Conservation (phyloP, 2,888 invertebrate species). For the Platypus cylindrus region DNA sequence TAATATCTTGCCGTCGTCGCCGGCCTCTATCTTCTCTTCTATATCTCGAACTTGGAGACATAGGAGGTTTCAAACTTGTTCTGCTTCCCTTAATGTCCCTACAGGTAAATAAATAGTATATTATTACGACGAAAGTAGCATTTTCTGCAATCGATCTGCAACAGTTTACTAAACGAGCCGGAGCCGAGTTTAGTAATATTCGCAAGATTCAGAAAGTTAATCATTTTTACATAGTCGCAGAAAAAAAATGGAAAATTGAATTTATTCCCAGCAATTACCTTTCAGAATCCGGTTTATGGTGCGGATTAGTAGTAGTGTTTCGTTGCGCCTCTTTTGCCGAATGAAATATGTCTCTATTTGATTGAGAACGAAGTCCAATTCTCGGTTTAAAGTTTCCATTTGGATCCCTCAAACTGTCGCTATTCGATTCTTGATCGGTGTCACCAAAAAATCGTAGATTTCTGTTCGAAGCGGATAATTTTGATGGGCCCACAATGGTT, state of each 20-base stretch:
- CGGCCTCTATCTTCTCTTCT: slow-evolving; percentile 30
- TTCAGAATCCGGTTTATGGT: too few relatives aligned
- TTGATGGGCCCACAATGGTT: slow-evolving; percentile 33
- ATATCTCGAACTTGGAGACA: slow-evolving; percentile 27
- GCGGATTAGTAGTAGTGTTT: too few relatives aligned
- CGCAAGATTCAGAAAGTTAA: too few relatives aligned
- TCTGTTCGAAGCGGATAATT: slow-evolving; percentile 43
- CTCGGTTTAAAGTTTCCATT: slow-evolving; percentile 6
- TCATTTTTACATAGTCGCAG: too few relatives aligned
- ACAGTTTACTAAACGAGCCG: background rate
- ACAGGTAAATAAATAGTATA: too few relatives aligned
- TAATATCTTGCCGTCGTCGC: slow-evolving; percentile 37
- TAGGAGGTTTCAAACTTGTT: slow-evolving; percentile 31
- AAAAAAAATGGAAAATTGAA: too few relatives aligned
- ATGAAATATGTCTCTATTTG: slow-evolving; percentile 42
- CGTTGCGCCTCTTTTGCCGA: slow-evolving; percentile 37
- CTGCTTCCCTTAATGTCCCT: slow-evolving; percentile 26
- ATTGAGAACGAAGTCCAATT: slow-evolving; percentile 26
- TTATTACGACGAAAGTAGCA: too few relatives aligned
- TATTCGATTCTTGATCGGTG: slow-evolving; percentile 59
- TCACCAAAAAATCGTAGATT: slow-evolving; percentile 75
- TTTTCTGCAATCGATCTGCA: background rate
- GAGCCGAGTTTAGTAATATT: too few relatives aligned
- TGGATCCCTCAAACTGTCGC: slow-evolving; percentile 10
- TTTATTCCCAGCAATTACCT: too few relatives aligned